Conservation (phyloP, 2,797 vertebrate species). For the Luscinia megarhynchos region DNA sequence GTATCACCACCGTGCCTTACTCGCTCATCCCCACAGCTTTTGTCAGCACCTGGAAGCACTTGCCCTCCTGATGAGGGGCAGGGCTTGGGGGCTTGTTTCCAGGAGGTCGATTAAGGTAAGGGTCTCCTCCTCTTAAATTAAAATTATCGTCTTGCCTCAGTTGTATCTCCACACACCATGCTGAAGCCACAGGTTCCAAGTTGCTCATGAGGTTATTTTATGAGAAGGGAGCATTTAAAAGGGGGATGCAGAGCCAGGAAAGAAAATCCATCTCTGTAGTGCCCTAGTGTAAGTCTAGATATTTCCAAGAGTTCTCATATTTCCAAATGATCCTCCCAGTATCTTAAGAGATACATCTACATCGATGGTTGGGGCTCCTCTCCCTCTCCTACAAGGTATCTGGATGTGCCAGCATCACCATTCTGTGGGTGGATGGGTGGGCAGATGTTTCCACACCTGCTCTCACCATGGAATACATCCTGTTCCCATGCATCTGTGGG, state of each 20-base stretch:
- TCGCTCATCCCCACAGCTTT: constrained; percentile 95
- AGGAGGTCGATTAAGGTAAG: constrained; percentile 71
- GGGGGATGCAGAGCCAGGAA: not conserved
- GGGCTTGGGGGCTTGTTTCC: not conserved
- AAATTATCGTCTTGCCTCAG: rapidly evolving
- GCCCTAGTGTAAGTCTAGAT: not conserved
- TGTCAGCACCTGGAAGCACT: constrained; percentile 96
- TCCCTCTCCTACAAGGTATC: not conserved
- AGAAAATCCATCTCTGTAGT: not conserved
- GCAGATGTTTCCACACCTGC: not conserved
- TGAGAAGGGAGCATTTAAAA: not conserved
- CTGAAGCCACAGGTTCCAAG: not conserved
- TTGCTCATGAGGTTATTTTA: not conserved
- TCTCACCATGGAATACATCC: not conserved
- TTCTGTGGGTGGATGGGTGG: not conserved
- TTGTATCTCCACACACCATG: rapidly evolving
- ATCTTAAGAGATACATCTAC: not conserved
- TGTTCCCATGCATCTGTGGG: not conserved
- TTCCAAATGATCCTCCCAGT: not conserved
- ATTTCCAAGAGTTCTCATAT: not conserved
- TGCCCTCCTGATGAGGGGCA: constrained; percentile 85
- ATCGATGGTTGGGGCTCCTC: not conserved
- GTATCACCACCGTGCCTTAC: constrained; percentile 95
- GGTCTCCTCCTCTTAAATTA: not conserved
- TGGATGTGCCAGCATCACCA: not conserved